phyloP scores from a whole-genome alignment of 2,888 invertebrate genomes.

The Ferdinandea cuprea region DNA sequence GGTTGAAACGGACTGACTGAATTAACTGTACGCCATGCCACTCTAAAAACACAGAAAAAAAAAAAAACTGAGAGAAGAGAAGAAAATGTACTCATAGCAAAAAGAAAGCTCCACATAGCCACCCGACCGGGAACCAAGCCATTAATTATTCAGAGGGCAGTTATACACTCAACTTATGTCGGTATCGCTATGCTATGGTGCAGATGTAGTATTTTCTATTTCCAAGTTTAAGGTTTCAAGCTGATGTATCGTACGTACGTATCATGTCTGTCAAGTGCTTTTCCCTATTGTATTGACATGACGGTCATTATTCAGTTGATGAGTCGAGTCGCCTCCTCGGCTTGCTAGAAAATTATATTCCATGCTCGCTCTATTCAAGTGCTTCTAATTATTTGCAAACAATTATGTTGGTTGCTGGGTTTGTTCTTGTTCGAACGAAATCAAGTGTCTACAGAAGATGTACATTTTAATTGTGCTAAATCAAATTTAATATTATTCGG shows the following conservation, averaged over 20 bases:
- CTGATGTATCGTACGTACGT: too few relatives aligned
- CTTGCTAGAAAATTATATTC: background rate
- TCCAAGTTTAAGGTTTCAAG: slow-evolving; percentile 72
- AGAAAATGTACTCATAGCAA: too few relatives aligned
- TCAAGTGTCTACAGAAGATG: background rate
- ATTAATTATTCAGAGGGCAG: slow-evolving; percentile 64
- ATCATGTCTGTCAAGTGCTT: background rate
- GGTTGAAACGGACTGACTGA: slow-evolving; percentile 41
- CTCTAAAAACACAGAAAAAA: slow-evolving; percentile 37
- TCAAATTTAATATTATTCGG: slow-evolving; percentile 16
- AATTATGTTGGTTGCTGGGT: slow-evolving; percentile 36
- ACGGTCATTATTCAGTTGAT: slow-evolving; percentile 43
- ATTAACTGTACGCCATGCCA: slow-evolving; percentile 18
- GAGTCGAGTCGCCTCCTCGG: slow-evolving; percentile 16
- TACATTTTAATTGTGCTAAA: slow-evolving; percentile 19
- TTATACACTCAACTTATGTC: slow-evolving; percentile 46
- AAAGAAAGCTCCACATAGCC: slow-evolving; percentile 45
- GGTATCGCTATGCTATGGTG: too few relatives aligned
- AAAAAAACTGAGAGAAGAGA: slow-evolving; percentile 11
- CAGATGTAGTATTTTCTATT: slow-evolving; percentile 43
- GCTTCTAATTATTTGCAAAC: slow-evolving; percentile 46
- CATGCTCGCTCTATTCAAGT: slow-evolving; percentile 1
- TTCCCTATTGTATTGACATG: slow-evolving; percentile 38
- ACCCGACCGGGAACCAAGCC: slow-evolving; percentile 50
- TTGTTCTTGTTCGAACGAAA: background rate